Evolutionary conservation across 1,140 invertebrate species (phyloP).

Genomic region (Bombus sylvicola): DNA sequence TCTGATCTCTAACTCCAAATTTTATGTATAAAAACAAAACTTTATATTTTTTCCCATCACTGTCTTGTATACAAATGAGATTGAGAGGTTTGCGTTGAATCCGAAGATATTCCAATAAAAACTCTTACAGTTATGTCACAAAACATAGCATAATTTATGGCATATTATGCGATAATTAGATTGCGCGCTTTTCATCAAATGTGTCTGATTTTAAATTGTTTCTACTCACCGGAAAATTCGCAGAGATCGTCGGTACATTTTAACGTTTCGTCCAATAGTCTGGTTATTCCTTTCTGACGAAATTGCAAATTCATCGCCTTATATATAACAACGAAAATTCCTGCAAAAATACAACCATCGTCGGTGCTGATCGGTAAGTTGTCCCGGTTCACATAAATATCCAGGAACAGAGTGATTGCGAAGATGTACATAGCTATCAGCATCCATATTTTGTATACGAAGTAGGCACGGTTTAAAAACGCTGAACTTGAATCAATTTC

Average conservation of each 20-base stretch:
- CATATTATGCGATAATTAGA: not conserved
- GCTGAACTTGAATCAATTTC: constrained; percentile 6
- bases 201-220: not conserved
- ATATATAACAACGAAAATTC: constrained; percentile 62
- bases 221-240: constrained; percentile 68
- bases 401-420: constrained; percentile 38
- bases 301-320: constrained; percentile 69
- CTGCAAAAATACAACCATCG: constrained; percentile 68
- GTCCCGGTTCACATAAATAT: constrained; percentile 53
- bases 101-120: not conserved
- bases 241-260: constrained; percentile 63
- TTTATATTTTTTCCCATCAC: not conserved
- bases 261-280: constrained; percentile 57
- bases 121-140: not conserved
- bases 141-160: too few species aligned
- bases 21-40: not conserved
- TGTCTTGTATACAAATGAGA: not conserved
- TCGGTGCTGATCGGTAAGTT: constrained; percentile 70
- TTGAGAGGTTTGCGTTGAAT: not conserved
- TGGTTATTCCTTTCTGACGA: constrained; percentile 61
- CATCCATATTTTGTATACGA: constrained; percentile 58
- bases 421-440: constrained; percentile 48
- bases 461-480: constrained; percentile 45
- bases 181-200: not conserved
- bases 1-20: not conserved